A percentile compares a stretch with the other conserved stretches of the same genome.
These are phyloP conservation scores for Muscicapa comitata DNA, from an alignment of 2,797 vertebrate genomes.

Conservation along the genomic window DNA sequence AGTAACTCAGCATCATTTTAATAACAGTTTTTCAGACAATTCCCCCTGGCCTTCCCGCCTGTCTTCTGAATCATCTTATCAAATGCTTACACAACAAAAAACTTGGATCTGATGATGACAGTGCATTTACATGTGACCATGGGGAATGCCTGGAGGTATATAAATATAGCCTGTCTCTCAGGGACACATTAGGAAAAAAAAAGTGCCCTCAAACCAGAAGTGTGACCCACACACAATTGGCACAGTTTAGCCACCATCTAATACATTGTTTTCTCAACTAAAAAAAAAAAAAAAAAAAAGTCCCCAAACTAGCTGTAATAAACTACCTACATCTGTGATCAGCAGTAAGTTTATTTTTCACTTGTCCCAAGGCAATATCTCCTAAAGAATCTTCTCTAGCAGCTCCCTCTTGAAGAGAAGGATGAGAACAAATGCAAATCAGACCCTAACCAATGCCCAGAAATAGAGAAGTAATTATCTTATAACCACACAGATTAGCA, in stretches of 20 bases:
- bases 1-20: slow-evolving; percentile 2
- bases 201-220: not conserved
- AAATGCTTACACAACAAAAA: not conserved
- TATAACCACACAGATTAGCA: not conserved
- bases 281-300: not conserved
- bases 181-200: not conserved
- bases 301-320: not conserved
- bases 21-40: not conserved
- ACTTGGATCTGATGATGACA: not conserved
- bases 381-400: not conserved
- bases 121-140: fast-evolving
- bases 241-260: not conserved
- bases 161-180: not conserved
- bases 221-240: not conserved
- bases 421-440: not conserved
- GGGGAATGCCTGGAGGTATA: not conserved
- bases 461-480: not conserved
- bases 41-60: not conserved
- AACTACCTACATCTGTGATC: not conserved
- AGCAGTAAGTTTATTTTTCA: not conserved
- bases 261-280: not conserved
- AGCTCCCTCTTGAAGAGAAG: not conserved
- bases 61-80: not conserved
- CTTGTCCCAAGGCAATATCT: not conserved
- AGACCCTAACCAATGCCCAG: not conserved